Percentiles rank a stretch among this genome's conserved stretches.
phyloP scores from a whole-genome alignment of 2,888 invertebrate species.

The Melitaea athalia region DNA sequence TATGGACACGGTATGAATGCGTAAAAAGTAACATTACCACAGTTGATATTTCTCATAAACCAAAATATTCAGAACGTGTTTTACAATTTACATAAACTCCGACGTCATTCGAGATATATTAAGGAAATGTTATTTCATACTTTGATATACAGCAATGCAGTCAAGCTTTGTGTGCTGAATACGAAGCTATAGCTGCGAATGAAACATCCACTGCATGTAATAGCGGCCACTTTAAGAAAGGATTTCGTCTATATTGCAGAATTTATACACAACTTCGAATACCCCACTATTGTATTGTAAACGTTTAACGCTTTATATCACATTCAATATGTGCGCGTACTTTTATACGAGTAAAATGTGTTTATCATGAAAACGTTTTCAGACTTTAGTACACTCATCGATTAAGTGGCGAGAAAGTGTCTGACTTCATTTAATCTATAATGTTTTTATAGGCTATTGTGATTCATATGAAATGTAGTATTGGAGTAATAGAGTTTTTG shows the following conservation, averaged over 20 bases:
- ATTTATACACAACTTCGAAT: slow-evolving; percentile 13
- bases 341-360: neutral
- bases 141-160: slow-evolving; percentile 65
- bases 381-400: neutral
- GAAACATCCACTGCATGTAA: slow-evolving; percentile 40
- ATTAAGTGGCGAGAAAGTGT: neutral
- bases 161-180: slow-evolving; percentile 50
- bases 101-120: slow-evolving; percentile 72
- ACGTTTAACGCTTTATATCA: slow-evolving; percentile 4
- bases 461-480: neutral
- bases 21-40: slow-evolving; percentile 47
- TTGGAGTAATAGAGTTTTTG: neutral
- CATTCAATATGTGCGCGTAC: neutral
- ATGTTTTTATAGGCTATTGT: neutral
- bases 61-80: slow-evolving; percentile 72
- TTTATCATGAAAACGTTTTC: too few species aligned
- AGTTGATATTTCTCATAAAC: slow-evolving; percentile 50
- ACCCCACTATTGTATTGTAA: slow-evolving; percentile 8
- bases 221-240: slow-evolving; percentile 29
- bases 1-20: slow-evolving; percentile 49
- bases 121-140: slow-evolving; percentile 70
- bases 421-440: neutral
- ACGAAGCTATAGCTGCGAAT: slow-evolving; percentile 47
- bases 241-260: slow-evolving; percentile 19
- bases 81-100: slow-evolving; percentile 76